Base-by-base conservation (phyloP, 1,140 invertebrate genomes). In the Formica selysi region DNA sequence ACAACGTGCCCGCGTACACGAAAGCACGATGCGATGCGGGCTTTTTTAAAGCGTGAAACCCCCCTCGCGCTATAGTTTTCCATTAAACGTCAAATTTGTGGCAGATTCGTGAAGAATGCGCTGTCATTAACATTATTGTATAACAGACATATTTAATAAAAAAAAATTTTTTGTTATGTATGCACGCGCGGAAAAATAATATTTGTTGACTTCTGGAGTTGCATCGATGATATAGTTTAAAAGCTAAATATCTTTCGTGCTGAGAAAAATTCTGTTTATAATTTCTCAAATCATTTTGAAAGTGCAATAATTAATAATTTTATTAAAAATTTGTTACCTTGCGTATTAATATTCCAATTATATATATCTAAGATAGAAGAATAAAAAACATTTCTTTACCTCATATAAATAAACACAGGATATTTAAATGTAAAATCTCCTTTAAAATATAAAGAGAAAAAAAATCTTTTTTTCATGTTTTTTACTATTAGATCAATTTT, bases 1-100 rank as follows among this genome's bases (percentile, higher is more conserved):
- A 59, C 79, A 73, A 70, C 54, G 51, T 73, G 67, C 51, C 79
- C 68, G 79, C 54, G 54, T 57, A 70, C 59, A 83, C 61, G 73
- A 83, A 83, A 73, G 68, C 61, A 29, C 26, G 79, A 48, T 36
- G 22, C 36, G 32, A 32, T n/a, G 71, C 54, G 19, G 76, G 78
- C 48, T 80, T 80, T 80, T 29, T 64, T 22, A 32, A 32, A 80
- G 36, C 64, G 65, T 38, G 79, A 44, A 38, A 61, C 16, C 19
- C n/a, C 11, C 22, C 16, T 22, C 44, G 22, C 78, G 51, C 1
- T 57, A 65, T 80, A 80, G 70, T 80, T 67, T 71, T 41, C 78
- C 26, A 32, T 51, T 70, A 22, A 6, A 41, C 78, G n/a, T 57
- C 51, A 71, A 70, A 71, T 36, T 80, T 22, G 65, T n/a, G 78